Evolutionary conservation across 2,888 invertebrate species (phyloP).

Genomic region (Calameuta pallipes): DNA sequence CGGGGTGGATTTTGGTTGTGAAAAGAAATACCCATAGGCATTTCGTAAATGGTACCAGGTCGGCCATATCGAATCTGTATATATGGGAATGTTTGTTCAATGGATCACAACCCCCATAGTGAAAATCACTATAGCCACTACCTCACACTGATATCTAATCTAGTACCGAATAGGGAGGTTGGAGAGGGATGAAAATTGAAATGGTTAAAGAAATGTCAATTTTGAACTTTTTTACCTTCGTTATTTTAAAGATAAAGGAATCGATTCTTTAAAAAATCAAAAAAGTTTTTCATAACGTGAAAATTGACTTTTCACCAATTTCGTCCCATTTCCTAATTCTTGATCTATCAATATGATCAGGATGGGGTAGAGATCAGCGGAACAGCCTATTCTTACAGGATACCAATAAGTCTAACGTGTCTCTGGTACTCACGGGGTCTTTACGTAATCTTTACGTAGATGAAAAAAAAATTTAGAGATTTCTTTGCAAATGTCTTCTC

Average conservation of each 20-base stretch:
- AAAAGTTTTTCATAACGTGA: not conserved
- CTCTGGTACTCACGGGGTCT: not conserved
- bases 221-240: not conserved
- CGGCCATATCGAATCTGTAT: conserved; percentile 15
- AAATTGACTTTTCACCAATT: not conserved
- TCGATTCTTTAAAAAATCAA: not conserved
- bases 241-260: not conserved
- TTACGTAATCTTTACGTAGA: not conserved
- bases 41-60: conserved; percentile 37
- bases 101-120: conserved; percentile 51
- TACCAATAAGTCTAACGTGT: not conserved
- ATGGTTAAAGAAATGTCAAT: not conserved
- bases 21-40: not conserved
- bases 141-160: not conserved
- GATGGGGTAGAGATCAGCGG: not conserved
- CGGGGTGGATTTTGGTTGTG: not conserved
- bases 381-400: not conserved
- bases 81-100: conserved; percentile 50
- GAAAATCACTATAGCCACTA: conserved; percentile 36
- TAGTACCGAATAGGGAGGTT: not conserved
- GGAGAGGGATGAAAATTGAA: not conserved
- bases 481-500: conserved; percentile 34
- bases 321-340: not conserved
- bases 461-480: conserved; percentile 40
- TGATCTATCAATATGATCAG: not conserved